Evolutionary conservation across 2,888 invertebrate genomes (phyloP).

Genomic region (Macrophya alboannulata): DNA sequence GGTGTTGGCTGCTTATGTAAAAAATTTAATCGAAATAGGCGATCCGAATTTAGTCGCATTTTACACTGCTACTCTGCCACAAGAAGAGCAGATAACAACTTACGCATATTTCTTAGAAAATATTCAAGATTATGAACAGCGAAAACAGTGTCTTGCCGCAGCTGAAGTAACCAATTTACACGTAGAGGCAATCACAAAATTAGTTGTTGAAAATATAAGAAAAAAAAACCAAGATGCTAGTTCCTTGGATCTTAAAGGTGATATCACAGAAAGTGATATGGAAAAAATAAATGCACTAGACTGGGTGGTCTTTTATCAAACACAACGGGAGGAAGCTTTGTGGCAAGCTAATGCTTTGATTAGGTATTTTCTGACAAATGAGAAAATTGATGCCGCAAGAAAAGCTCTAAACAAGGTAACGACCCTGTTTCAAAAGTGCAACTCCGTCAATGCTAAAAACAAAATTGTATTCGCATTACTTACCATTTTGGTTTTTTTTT

Average conservation of each 20-base stretch:
- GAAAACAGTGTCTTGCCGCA: constrained; percentile 86
- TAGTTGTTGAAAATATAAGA: constrained; percentile 91
- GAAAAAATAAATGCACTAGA: constrained; percentile 91
- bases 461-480: no score
- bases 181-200: constrained; percentile 91
- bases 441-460: no score
- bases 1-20: constrained; percentile 89
- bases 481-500: neutral
- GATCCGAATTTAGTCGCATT: constrained; percentile 91
- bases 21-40: constrained; percentile 87
- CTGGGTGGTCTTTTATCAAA: constrained; percentile 91
- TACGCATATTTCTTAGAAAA: constrained; percentile 88
- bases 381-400: constrained; percentile 92
- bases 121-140: constrained; percentile 85
- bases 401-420: constrained; percentile 86
- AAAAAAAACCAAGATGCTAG: constrained; percentile 76
- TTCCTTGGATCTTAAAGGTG: constrained; percentile 80
- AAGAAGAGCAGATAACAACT: constrained; percentile 81
- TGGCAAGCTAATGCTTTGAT: constrained; percentile 95
- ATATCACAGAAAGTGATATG: constrained; percentile 86
- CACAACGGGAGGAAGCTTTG: constrained; percentile 91
- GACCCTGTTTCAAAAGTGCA: neutral
- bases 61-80: constrained; percentile 91
- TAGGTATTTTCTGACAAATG: constrained; percentile 90
- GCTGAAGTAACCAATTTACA: constrained; percentile 90